These are phyloP conservation scores for Crotalus adamanteus DNA, from an alignment of 2,797 vertebrate genomes.

Conservation along the genomic window DNA sequence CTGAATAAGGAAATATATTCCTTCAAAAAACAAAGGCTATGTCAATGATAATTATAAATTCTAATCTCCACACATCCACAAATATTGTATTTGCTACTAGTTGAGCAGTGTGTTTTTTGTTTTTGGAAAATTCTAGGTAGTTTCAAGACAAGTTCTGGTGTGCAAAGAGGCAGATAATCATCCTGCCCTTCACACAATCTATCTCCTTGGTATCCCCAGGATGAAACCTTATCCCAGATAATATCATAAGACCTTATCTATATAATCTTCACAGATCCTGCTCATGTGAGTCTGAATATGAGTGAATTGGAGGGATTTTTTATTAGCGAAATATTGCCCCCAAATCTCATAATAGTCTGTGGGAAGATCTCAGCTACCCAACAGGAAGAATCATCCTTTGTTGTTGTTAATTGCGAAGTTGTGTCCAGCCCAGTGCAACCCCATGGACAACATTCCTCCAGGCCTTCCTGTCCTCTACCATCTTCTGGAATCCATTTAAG, in stretches of 20 bases:
- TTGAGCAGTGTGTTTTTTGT: not conserved
- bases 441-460: no score
- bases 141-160: not conserved
- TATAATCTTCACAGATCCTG: not conserved
- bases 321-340: not conserved
- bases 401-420: no score
- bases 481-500: no score
- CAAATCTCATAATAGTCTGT: not conserved
- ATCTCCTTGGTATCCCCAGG: not conserved
- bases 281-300: not conserved
- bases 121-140: not conserved
- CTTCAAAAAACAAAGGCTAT: not conserved
- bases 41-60: not conserved
- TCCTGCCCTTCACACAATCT: not conserved
- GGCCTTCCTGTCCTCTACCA: no score
- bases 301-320: not conserved
- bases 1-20: not conserved
- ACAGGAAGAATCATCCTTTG: not conserved
- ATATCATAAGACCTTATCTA: not conserved
- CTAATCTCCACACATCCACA: not conserved
- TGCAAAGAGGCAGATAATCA: not conserved
- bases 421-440: no score
- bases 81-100: not conserved
- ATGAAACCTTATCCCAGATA: not conserved
- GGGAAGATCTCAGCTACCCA: not conserved